Conservation (phyloP, 2,797 vertebrate species). For the Etheostoma perlongum region DNA sequence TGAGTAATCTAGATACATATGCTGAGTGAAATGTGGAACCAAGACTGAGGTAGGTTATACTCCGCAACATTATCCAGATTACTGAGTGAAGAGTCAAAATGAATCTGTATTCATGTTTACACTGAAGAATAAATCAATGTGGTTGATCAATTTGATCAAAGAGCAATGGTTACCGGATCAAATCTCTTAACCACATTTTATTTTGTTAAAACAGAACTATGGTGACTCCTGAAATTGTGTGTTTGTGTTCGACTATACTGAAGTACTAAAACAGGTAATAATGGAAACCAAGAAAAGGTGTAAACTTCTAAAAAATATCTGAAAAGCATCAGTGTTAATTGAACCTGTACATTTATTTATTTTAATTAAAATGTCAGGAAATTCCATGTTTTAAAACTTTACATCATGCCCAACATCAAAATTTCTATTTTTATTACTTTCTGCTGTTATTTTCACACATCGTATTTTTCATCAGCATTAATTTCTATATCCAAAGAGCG, state of each 20-base stretch:
- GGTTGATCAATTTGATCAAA: neutral
- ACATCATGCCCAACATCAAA: no score
- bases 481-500: no score
- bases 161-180: neutral
- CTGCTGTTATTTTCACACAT: no score
- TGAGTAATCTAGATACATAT: constrained; percentile 21
- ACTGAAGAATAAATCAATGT: neutral
- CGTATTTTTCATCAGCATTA: no score
- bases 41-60: constrained; percentile 6
- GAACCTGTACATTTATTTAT: neutral
- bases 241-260: neutral
- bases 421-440: no score
- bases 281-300: constrained; percentile 1
- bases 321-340: constrained; percentile 1
- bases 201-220: neutral
- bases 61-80: neutral
- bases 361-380: no score
- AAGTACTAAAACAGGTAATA: neutral
- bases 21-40: constrained; percentile 14
- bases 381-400: no score
- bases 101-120: neutral
- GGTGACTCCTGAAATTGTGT: neutral
- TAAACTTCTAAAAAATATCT: neutral
- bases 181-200: no score
- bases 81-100: constrained; percentile 3